Percentiles rank a stretch among this genome's conserved stretches.
Conservation (phyloP, 30 jellyfish, hydroid and myxozoan genomes). For the Hydra vulgaris region DNA sequence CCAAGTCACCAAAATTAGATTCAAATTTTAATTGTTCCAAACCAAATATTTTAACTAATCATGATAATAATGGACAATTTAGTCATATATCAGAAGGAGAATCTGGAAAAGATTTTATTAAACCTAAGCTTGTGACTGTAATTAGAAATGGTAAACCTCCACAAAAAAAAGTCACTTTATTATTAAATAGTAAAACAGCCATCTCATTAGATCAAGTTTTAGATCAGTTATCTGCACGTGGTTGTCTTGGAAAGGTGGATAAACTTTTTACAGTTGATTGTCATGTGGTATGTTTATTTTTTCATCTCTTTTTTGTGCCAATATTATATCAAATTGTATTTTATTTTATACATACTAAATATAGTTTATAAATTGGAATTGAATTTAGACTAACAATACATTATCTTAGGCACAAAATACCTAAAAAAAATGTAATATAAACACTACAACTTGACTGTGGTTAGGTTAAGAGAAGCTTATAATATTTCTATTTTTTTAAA, state of each 20-base stretch:
- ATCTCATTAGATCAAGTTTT: slow-evolving; percentile 81
- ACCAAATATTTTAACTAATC: slow-evolving; percentile 5
- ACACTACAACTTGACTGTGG: too few relatives aligned
- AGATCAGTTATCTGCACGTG: slow-evolving; percentile 85
- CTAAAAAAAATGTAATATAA: too few relatives aligned
- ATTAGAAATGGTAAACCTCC: slow-evolving; percentile 95
- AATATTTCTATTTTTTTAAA: too few relatives aligned
- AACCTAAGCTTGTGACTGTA: slow-evolving; percentile 91
- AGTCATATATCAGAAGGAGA: background rate
- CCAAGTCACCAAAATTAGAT: slow-evolving; percentile 37
- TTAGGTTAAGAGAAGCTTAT: too few relatives aligned
- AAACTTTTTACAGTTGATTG: slow-evolving; percentile 73
- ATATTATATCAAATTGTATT: too few relatives aligned
- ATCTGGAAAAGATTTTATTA: slow-evolving; percentile 49
- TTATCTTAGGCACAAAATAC: too few relatives aligned
- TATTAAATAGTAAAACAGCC: slow-evolving; percentile 82
- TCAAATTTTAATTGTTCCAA: slow-evolving; percentile 37
- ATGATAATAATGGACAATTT: slow-evolving; percentile 1
- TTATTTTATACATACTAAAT: too few relatives aligned
- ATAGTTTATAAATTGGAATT: too few relatives aligned
- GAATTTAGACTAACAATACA: too few relatives aligned
- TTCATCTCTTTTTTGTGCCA: too few relatives aligned
- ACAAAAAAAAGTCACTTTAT: slow-evolving; percentile 79
- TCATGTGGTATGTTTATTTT: slow-evolving; percentile 45
- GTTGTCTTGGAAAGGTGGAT: slow-evolving; percentile 91